These are phyloP conservation scores for Nerophis ophidion DNA, from an alignment of 2,113 vertebrate genomes.

Conservation along the genomic window DNA sequence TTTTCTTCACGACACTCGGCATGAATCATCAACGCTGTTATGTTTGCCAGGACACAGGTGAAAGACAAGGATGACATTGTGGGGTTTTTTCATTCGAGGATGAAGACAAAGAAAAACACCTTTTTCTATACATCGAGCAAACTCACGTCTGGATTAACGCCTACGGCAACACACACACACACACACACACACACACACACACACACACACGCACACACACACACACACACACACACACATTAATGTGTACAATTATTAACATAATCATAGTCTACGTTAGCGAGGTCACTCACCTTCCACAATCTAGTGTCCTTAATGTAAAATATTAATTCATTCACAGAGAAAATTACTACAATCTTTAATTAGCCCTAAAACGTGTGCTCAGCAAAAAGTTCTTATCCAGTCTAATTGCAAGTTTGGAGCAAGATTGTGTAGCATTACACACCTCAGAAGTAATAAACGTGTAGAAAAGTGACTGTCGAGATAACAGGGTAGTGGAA, in stretches of 20 bases:
- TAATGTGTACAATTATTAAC: background rate
- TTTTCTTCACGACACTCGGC: too few species aligned
- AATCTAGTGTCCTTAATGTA: too few species aligned
- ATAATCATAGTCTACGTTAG: too few species aligned
- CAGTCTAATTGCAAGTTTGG: too few species aligned
- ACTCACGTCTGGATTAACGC: slow-evolving; percentile 59
- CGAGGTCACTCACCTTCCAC: too few species aligned
- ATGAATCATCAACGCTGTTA: too few species aligned
- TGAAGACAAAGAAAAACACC: slow-evolving; percentile 42
- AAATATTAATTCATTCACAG: too few species aligned
- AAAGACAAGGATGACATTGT: background rate
- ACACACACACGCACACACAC: background rate
- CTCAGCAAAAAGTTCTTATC: background rate
- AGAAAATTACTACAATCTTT: too few species aligned
- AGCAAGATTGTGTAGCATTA: too few species aligned
- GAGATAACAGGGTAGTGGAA: too few species aligned
- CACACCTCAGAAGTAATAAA: too few species aligned
- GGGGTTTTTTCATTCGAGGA: slow-evolving; percentile 24
- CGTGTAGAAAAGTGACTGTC: too few species aligned
- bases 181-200: slow-evolving; percentile 8
- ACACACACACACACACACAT: slow-evolving; percentile 1
- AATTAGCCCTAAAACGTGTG: background rate
- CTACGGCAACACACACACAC: background rate
- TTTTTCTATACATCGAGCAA: slow-evolving; percentile 68
- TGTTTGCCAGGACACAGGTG: background rate